phyloP scores from a whole-genome alignment of 2,888 invertebrate genomes.

The Tanytarsus gracilentus region DNA sequence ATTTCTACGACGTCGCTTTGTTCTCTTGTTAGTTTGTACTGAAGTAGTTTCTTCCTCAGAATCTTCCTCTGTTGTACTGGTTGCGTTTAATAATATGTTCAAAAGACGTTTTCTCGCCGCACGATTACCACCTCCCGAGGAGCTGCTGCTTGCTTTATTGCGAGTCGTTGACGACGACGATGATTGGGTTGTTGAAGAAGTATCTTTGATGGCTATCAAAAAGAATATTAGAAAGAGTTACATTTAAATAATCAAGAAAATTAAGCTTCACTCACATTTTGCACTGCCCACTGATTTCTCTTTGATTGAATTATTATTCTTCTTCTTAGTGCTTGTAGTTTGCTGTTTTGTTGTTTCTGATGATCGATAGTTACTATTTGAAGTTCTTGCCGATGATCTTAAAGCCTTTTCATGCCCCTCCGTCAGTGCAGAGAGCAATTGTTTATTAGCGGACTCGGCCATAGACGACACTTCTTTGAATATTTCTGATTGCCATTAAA shows the following conservation, averaged over 20 bases:
- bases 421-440: constrained; percentile 64
- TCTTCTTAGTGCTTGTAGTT: constrained; percentile 31
- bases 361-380: constrained; percentile 17
- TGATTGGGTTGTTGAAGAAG: not conserved
- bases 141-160: not conserved
- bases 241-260: too few relatives aligned
- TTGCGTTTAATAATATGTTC: constrained; percentile 26
- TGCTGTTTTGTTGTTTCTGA: constrained; percentile 32
- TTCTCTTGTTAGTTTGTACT: not conserved
- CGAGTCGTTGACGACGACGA: not conserved
- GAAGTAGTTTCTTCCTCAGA: not conserved
- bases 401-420: constrained; percentile 45
- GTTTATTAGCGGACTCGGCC: constrained; percentile 79
- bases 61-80: constrained; percentile 26
- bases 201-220: too few relatives aligned
- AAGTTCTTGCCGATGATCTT: constrained; percentile 1
- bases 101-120: constrained; percentile 18
- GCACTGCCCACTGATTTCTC: too few relatives aligned
- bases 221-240: too few relatives aligned
- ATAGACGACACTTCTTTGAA: constrained; percentile 71
- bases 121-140: not conserved
- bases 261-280: constrained; percentile 16
- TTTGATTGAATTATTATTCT: too few relatives aligned
- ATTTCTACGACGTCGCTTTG: constrained; percentile 24
- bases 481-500: constrained; percentile 49